phyloP scores from a whole-genome alignment of 1,140 invertebrate species.

The Pseudomyrmex concolor region DNA sequence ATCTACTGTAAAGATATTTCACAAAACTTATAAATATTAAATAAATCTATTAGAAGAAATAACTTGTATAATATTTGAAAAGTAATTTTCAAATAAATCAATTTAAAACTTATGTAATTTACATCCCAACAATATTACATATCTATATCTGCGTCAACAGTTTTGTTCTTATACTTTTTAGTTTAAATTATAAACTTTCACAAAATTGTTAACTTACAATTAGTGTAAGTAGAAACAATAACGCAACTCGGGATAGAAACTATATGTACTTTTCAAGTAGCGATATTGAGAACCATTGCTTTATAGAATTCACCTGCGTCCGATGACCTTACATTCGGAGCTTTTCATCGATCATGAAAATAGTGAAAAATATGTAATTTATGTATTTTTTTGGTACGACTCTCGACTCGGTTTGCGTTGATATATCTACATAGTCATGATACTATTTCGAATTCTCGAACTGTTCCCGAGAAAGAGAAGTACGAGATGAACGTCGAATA shows the following conservation, averaged over 20 bases:
- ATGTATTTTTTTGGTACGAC: not conserved
- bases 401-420: not conserved
- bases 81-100: too few species aligned
- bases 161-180: too few species aligned
- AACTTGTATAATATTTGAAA: too few species aligned
- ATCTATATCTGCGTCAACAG: too few species aligned
- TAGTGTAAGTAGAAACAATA: too few species aligned
- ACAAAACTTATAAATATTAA: not conserved
- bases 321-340: constrained; percentile 71
- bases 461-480: too few species aligned
- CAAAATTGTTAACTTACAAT: too few species aligned
- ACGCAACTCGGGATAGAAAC: too few species aligned
- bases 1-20: constrained; percentile 25
- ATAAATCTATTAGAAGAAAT: not conserved
- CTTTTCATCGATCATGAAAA: constrained; percentile 67
- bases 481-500: too few species aligned
- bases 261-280: constrained; percentile 7
- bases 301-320: constrained; percentile 71
- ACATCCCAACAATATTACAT: too few species aligned
- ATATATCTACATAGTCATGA: not conserved
- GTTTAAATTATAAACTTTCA: too few species aligned
- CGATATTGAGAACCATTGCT: constrained; percentile 68
- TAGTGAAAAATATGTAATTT: not conserved
- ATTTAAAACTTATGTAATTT: too few species aligned
- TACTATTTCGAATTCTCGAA: constrained; percentile 10